A percentile compares a stretch with the other conserved stretches of the same genome.
phyloP scores from a whole-genome alignment of 2,797 vertebrate genomes.

The Anguilla anguilla region DNA sequence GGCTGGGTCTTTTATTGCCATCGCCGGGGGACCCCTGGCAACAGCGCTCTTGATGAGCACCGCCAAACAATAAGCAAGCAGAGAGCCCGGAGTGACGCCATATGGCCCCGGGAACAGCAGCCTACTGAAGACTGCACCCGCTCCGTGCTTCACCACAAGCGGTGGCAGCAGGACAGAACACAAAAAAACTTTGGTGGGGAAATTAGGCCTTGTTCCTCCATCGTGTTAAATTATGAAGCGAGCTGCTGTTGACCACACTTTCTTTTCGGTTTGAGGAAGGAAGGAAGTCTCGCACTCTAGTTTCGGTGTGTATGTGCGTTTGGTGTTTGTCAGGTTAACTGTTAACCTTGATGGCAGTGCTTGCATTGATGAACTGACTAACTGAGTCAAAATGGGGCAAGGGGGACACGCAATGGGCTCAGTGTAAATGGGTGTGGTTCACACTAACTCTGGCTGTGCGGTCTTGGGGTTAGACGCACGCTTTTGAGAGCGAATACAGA shows the following conservation, averaged over 20 bases:
- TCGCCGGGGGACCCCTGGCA: background rate
- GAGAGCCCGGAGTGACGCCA: background rate
- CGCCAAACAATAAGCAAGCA: background rate
- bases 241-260: background rate
- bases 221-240: background rate
- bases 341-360: background rate
- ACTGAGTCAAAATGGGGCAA: background rate
- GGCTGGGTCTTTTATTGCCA: background rate
- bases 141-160: background rate
- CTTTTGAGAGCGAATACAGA: no score
- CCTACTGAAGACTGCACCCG: background rate
- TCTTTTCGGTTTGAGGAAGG: background rate
- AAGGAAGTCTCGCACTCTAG: background rate
- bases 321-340: background rate
- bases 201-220: background rate
- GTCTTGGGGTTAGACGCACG: no score
- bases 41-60: background rate
- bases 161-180: background rate
- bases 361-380: background rate
- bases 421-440: background rate
- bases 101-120: background rate
- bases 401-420: no score
- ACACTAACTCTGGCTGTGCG: no score
- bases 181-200: background rate
- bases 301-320: background rate